Conservation (phyloP, 1,140 invertebrate species). For the Tribolium castaneum region DNA sequence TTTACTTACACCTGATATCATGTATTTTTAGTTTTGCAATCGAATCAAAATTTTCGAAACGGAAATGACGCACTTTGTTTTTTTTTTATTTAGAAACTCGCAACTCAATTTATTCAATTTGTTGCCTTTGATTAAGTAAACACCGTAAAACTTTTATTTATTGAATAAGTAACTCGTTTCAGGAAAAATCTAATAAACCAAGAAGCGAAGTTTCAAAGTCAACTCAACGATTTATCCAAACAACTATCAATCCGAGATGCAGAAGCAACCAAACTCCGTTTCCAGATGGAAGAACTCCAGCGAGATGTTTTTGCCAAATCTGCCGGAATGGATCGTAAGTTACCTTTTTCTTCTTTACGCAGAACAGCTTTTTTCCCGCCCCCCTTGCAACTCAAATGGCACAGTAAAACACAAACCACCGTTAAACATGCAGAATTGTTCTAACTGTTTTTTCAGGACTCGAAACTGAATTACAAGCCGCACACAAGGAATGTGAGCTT, state of each 20-base stretch:
- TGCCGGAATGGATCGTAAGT: constrained; percentile 70
- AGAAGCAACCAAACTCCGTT: constrained; percentile 66
- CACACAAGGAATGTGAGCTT: constrained; percentile 69
- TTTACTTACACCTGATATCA: neutral
- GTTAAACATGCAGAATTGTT: neutral
- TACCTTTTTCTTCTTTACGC: neutral
- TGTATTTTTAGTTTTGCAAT: neutral
- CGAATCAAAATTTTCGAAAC: neutral
- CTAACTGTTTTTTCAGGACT: constrained; percentile 63
- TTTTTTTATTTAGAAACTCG: neutral
- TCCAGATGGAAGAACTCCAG: constrained; percentile 68
- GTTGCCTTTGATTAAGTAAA: neutral
- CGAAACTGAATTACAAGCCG: constrained; percentile 68
- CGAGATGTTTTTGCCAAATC: constrained; percentile 67
- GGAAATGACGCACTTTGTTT: neutral
- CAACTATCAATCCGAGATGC: constrained; percentile 65
- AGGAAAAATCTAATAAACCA: constrained; percentile 68
- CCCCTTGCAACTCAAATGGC: neutral
- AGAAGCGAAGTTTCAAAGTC: constrained; percentile 66
- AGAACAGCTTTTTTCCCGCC: constrained; percentile 10
- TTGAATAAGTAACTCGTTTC: constrained; percentile 44
- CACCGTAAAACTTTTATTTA: constrained; percentile 5
- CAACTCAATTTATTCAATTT: neutral
- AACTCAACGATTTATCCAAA: constrained; percentile 67
- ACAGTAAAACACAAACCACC: neutral